Evolutionary conservation across 2,797 vertebrate species (phyloP).

Genomic region (Pygocentrus nattereri): DNA sequence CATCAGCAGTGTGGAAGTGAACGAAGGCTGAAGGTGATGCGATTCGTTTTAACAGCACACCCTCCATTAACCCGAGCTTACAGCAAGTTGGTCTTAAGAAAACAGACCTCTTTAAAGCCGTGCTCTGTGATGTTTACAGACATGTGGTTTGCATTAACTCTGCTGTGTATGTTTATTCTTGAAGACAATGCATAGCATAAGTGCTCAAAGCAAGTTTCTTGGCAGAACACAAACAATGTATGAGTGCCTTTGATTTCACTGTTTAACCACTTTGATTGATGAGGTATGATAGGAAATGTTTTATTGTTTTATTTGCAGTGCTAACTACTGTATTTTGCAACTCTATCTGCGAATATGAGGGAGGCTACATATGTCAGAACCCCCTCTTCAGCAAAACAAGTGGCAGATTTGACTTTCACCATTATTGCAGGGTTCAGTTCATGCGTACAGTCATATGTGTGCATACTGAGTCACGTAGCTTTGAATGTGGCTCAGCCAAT

Average conservation of each 20-base stretch:
- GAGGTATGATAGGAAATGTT: neutral
- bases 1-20: neutral
- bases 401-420: neutral
- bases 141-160: constrained; percentile 1
- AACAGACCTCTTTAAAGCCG: neutral
- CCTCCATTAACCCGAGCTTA: neutral
- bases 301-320: neutral
- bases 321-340: neutral
- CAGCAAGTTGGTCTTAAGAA: neutral
- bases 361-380: too few relatives aligned
- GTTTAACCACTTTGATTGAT: neutral
- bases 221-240: neutral
- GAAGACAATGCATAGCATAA: neutral
- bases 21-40: neutral
- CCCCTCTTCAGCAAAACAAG: neutral
- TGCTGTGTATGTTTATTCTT: neutral
- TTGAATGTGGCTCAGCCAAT: too few relatives aligned
- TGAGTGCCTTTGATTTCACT: neutral
- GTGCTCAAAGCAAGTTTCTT: neutral
- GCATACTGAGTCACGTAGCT: too few relatives aligned
- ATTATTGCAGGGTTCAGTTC: too few relatives aligned
- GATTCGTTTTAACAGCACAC: neutral
- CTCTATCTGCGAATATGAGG: neutral
- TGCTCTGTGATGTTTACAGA: neutral
- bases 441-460: too few relatives aligned